phyloP scores from a whole-genome alignment of 2,797 vertebrate species.

The Pseudopleuronectes americanus region DNA sequence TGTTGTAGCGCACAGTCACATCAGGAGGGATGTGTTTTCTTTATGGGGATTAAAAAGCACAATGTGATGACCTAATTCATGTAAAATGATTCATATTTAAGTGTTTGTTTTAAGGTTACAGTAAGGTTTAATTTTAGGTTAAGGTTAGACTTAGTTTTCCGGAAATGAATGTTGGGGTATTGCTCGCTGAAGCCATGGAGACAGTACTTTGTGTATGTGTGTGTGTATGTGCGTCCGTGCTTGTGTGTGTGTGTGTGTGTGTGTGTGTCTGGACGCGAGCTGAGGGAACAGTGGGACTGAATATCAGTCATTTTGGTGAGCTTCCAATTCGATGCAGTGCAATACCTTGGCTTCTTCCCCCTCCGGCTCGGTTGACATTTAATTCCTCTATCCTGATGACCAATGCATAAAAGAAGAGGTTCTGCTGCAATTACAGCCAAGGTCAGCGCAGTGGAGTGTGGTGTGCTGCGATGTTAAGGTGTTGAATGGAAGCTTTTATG shows the following conservation, averaged over 20 bases:
- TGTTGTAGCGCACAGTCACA: background rate
- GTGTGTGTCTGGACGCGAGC: conserved; percentile 14
- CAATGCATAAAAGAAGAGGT: conserved; percentile 75
- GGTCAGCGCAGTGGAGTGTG: conserved; percentile 63
- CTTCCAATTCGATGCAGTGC: conserved; percentile 59
- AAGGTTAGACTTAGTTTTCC: conserved; percentile 5
- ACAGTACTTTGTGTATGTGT: background rate
- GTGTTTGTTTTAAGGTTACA: too few species aligned
- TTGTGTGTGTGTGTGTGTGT: background rate
- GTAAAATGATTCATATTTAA: background rate
- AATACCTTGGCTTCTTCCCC: conserved; percentile 56
- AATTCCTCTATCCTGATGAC: conserved; percentile 73
- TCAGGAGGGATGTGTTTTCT: too few species aligned
- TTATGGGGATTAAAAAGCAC: too few species aligned
- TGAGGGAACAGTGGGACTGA: conserved; percentile 35
- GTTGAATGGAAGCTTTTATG: conserved; percentile 58
- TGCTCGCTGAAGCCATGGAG: too few species aligned
- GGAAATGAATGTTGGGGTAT: conserved; percentile 4
- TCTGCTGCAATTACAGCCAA: conserved; percentile 73
- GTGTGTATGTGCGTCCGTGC: conserved; percentile 3
- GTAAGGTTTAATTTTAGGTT: too few species aligned
- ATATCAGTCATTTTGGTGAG: conserved; percentile 61
- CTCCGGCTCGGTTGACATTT: conserved; percentile 74
- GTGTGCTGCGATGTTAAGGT: conserved; percentile 66
- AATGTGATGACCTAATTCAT: too few species aligned